Evolutionary conservation across 2,113 vertebrate species (phyloP).

Genomic region (Solenodon paradoxus): DNA sequence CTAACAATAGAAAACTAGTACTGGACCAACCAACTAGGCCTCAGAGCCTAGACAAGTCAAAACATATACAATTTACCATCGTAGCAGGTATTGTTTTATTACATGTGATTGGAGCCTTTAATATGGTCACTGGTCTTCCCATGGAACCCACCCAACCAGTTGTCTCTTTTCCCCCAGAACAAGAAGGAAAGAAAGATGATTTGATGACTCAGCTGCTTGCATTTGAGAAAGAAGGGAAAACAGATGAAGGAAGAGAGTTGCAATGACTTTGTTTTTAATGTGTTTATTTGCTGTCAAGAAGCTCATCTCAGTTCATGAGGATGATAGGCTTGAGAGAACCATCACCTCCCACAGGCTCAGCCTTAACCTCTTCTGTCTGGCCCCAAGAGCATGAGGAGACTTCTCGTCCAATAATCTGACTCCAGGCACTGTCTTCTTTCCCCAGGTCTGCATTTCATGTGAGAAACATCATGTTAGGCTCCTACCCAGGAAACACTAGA

Average conservation of each 20-base stretch:
- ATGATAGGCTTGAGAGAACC: neutral
- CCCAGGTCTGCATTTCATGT: neutral
- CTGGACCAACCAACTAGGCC: neutral
- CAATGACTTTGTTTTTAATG: too few species aligned
- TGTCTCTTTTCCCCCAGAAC: neutral
- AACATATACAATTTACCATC: neutral
- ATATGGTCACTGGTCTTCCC: neutral
- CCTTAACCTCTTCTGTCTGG: neutral
- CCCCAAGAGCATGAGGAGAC: neutral
- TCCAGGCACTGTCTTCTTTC: neutral
- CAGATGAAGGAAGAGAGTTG: neutral
- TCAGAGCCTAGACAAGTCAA: neutral
- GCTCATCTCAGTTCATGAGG: neutral
- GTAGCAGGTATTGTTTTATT: neutral
- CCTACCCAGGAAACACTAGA: neutral
- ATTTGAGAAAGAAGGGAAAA: neutral
- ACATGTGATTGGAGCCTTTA: neutral
- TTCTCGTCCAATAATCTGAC: neutral
- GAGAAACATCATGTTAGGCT: neutral
- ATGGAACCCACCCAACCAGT: neutral
- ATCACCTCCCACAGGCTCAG: neutral
- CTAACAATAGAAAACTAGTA: neutral
- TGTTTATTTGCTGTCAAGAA: neutral
- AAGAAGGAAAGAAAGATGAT: neutral
- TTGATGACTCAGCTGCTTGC: neutral